Conservation (phyloP, 2,797 vertebrate species). For the Brachyalestes nurse region DNA sequence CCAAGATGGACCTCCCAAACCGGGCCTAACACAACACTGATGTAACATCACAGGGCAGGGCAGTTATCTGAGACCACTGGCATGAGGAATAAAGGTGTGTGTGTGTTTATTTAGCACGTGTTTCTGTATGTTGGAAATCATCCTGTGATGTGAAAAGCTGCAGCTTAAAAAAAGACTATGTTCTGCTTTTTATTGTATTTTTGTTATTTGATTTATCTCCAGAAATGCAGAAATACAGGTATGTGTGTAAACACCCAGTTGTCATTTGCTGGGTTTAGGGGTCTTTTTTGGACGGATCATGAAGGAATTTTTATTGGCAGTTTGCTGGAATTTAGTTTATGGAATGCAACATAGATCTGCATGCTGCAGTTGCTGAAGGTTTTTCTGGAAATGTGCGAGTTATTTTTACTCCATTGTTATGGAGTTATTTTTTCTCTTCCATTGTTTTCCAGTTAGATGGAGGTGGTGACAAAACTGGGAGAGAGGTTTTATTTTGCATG, state of each 20-base stretch:
- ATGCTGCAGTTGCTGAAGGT: too few species aligned
- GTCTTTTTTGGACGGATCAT: not conserved
- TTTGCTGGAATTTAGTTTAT: too few species aligned
- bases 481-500: not conserved
- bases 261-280: not conserved
- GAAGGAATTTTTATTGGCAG: too few species aligned
- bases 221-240: not conserved
- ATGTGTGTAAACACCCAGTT: not conserved
- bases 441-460: slow-evolving; percentile 10
- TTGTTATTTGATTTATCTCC: too few species aligned
- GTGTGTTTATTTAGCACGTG: not conserved
- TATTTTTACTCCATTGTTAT: too few species aligned
- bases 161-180: too few species aligned
- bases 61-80: slow-evolving; percentile 24
- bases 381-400: too few species aligned
- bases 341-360: too few species aligned
- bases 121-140: not conserved
- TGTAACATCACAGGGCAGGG: slow-evolving; percentile 3
- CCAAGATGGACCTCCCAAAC: slow-evolving; percentile 24
- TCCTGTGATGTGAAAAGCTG: not conserved
- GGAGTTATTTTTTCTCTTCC: too few species aligned
- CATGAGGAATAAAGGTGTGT: slow-evolving; percentile 26
- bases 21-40: not conserved
- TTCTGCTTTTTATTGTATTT: too few species aligned
- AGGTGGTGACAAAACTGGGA: not conserved